phyloP scores from a whole-genome alignment of 35 echinoderm and acorn worm species.

The Ophioderma brevispina region DNA sequence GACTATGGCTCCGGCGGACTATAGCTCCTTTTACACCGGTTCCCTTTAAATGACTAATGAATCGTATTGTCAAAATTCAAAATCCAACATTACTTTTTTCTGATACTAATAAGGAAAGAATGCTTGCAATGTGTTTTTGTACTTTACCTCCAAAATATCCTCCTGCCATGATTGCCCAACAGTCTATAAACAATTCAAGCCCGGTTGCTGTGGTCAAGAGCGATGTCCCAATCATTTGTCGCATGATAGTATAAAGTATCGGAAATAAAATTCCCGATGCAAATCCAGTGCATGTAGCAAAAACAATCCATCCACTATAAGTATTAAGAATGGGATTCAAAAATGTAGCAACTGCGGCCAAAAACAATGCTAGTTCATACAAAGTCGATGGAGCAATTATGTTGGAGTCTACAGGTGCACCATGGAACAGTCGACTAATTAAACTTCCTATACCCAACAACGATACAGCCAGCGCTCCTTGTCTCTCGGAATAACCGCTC shows the following conservation, averaged over 20 bases:
- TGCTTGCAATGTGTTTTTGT: too few species aligned
- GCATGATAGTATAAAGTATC: background rate
- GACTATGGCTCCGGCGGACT: too few species aligned
- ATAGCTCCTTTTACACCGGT: too few species aligned
- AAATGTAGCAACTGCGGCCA: background rate
- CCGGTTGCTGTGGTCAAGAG: background rate
- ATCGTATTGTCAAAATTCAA: too few species aligned
- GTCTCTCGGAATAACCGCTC: background rate
- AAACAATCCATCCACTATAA: background rate
- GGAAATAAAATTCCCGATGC: background rate
- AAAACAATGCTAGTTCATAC: background rate
- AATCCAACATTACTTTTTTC: too few species aligned
- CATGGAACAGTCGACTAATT: background rate
- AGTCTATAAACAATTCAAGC: background rate
- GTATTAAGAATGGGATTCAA: background rate
- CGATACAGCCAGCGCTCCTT: background rate
- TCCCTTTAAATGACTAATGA: too few species aligned
- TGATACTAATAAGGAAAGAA: too few species aligned
- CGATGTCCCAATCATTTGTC: background rate
- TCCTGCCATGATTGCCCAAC: background rate
- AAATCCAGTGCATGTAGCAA: background rate
- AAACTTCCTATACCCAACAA: background rate
- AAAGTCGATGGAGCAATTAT: background rate
- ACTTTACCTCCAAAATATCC: background rate
- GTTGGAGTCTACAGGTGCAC: background rate